These are phyloP conservation scores for Salpingus planirostris DNA, from an alignment of 2,888 invertebrate species.

Conservation along the genomic window DNA sequence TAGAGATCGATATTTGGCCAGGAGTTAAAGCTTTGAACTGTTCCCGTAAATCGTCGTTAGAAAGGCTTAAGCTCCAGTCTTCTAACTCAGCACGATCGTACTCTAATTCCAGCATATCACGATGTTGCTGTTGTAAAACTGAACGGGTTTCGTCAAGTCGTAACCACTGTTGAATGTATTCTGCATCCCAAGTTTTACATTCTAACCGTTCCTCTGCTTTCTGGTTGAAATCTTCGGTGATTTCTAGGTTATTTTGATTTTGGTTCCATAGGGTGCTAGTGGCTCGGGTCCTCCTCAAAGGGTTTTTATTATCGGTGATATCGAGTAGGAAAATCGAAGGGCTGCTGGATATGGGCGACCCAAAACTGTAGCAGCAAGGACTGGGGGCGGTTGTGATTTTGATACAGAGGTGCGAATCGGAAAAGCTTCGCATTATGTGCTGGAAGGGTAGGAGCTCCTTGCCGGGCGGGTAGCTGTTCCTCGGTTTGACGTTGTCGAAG, in stretches of 20 bases:
- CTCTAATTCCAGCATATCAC: constrained; percentile 60
- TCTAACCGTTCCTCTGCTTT: constrained; percentile 49
- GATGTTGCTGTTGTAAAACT: constrained; percentile 57
- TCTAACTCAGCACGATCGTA: constrained; percentile 69
- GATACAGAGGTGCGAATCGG: constrained; percentile 64
- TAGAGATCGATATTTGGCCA: constrained; percentile 54
- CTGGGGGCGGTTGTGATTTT: constrained; percentile 57
- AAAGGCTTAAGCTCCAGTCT: constrained; percentile 69
- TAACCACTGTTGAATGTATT: constrained; percentile 69
- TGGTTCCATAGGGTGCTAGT: constrained; percentile 40
- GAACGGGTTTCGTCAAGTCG: constrained; percentile 63
- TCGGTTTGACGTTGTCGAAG: constrained; percentile 37
- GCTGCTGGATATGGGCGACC: constrained; percentile 51
- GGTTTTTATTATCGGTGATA: constrained; percentile 52
- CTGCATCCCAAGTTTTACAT: constrained; percentile 57
- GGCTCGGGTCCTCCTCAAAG: constrained; percentile 50
- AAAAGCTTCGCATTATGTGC: constrained; percentile 65
- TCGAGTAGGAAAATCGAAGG: constrained; percentile 53
- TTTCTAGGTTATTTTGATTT: background rate
- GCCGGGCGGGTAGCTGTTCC: constrained; percentile 66
- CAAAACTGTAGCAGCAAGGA: constrained; percentile 47
- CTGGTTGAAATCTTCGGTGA: background rate
- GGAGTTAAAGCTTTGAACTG: constrained; percentile 44
- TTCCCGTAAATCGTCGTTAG: constrained; percentile 58
- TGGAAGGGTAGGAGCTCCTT: constrained; percentile 62